Percentiles rank a stretch among this genome's conserved stretches.
These are phyloP conservation scores for Oeneis ivallda DNA, from an alignment of 2,888 invertebrate genomes.

Conservation along the genomic window DNA sequence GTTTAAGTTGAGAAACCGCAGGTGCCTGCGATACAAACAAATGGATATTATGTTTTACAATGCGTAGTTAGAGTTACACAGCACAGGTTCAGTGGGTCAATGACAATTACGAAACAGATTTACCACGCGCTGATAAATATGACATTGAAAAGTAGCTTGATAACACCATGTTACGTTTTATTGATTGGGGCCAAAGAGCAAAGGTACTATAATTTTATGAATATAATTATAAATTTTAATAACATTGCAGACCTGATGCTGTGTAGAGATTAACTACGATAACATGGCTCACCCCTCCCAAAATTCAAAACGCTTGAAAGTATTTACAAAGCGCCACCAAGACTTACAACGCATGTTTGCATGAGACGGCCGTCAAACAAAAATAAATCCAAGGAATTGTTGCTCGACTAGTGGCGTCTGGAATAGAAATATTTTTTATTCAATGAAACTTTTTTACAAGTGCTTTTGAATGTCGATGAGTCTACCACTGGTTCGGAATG, in stretches of 20 bases:
- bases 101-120: slow-evolving; percentile 47
- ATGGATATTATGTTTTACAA: slow-evolving; percentile 7
- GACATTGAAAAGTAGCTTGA: slow-evolving; percentile 39
- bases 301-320: too few species aligned
- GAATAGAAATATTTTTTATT: too few species aligned
- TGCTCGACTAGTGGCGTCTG: too few species aligned
- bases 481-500: too few species aligned
- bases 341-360: too few species aligned
- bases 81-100: slow-evolving; percentile 63
- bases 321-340: too few species aligned
- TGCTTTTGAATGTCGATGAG: too few species aligned
- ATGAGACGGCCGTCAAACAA: too few species aligned
- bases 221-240: not conserved
- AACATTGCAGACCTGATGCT: not conserved
- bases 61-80: slow-evolving; percentile 33
- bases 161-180: slow-evolving; percentile 22
- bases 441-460: too few species aligned
- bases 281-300: too few species aligned
- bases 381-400: too few species aligned
- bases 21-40: slow-evolving; percentile 75
- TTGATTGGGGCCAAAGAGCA: not conserved
- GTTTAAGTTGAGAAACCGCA: slow-evolving; percentile 92
- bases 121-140: slow-evolving; percentile 38
- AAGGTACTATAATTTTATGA: not conserved
- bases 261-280: too few species aligned